Conservation (phyloP, 2,113 vertebrate species). For the Chaenocephalus aceratus region DNA sequence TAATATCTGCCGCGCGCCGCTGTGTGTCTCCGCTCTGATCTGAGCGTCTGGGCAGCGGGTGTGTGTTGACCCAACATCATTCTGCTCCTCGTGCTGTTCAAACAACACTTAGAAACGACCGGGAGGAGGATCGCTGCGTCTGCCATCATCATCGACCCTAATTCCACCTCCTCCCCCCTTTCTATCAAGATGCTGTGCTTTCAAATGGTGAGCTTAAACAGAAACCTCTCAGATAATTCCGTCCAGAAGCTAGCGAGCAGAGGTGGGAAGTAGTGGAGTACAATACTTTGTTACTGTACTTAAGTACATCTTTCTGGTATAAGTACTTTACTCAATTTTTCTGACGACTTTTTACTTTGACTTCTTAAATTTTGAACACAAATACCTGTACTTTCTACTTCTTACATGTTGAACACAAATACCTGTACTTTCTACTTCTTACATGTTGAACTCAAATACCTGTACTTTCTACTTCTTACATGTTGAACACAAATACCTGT, state of each 20-base stretch:
- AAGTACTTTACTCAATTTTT: too few species aligned
- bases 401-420: too few species aligned
- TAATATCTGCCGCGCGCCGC: slow-evolving; percentile 64
- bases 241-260: slow-evolving; percentile 15
- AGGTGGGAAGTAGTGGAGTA: too few species aligned
- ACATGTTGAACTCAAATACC: too few species aligned
- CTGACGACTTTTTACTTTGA: too few species aligned
- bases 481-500: too few species aligned
- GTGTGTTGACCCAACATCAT: slow-evolving; percentile 86
- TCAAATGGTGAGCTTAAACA: slow-evolving; percentile 13
- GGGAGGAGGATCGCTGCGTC: slow-evolving; percentile 67
- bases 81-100: slow-evolving; percentile 86
- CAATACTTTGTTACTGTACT: too few species aligned
- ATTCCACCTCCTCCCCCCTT: slow-evolving; percentile 19
- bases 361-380: too few species aligned
- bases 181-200: slow-evolving; percentile 1
- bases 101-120: slow-evolving; percentile 85
- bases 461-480: too few species aligned
- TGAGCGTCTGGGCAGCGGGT: slow-evolving; percentile 81
- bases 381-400: too few species aligned
- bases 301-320: too few species aligned
- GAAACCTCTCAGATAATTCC: not conserved
- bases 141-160: slow-evolving; percentile 54
- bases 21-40: slow-evolving; percentile 81
- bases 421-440: too few species aligned